Evolutionary conservation across 2,888 invertebrate species (phyloP).

Genomic region (Adelphocoris suturalis): DNA sequence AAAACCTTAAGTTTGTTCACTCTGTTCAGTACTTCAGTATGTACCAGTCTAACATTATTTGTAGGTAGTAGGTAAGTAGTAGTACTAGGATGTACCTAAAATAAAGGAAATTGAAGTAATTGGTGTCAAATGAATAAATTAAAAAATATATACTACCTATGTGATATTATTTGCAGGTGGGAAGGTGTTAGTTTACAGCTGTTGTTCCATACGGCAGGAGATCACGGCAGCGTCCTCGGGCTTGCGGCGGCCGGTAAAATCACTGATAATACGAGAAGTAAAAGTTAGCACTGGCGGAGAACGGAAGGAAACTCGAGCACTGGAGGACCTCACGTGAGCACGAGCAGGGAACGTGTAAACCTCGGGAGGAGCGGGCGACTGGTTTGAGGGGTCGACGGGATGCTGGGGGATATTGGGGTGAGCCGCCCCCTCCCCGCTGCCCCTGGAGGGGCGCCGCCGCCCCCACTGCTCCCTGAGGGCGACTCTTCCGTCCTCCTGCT

Average conservation of each 20-base stretch:
- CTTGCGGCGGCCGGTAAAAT: neutral
- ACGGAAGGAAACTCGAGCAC: neutral
- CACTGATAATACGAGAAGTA: neutral
- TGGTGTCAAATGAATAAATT: no score
- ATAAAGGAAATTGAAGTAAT: no score
- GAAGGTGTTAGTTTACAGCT: neutral
- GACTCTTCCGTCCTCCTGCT: neutral
- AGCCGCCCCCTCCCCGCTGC: neutral
- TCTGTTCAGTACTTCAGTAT: no score
- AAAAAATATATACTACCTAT: no score
- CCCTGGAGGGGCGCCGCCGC: neutral
- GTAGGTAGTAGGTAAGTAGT: no score
- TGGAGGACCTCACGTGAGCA: conserved; percentile 48
- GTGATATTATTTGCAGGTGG: neutral
- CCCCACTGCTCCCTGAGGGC: neutral
- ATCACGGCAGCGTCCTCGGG: neutral
- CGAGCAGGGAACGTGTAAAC: neutral
- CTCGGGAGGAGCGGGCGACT: conserved; percentile 48
- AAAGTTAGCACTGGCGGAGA: neutral
- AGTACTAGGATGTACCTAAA: no score
- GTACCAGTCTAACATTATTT: no score
- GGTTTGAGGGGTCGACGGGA: neutral
- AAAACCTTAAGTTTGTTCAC: no score
- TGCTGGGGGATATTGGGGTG: conserved; percentile 54
- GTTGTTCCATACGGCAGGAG: conserved; percentile 1